Conservation (phyloP, 2,113 vertebrate genomes). For the Lasiurus cinereus region DNA sequence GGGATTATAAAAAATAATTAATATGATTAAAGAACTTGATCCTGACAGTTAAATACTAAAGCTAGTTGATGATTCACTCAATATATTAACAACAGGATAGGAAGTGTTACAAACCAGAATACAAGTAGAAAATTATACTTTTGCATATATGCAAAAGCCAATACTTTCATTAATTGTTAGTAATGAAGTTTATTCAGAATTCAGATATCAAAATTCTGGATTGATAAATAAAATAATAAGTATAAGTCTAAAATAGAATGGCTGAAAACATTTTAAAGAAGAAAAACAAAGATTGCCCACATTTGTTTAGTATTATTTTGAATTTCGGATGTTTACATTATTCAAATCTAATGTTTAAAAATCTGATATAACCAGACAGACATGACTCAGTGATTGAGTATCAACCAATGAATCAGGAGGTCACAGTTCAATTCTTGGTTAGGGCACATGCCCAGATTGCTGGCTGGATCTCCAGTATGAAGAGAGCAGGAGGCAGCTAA, state of each 20-base stretch:
- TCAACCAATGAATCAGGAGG: no score
- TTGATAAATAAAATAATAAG: neutral
- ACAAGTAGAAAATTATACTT: slow-evolving; percentile 32
- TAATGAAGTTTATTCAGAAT: neutral
- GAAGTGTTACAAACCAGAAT: slow-evolving; percentile 24
- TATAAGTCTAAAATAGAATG: neutral
- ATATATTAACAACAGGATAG: slow-evolving; percentile 16
- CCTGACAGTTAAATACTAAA: slow-evolving; percentile 74
- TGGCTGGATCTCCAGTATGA: no score
- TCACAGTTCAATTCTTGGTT: no score
- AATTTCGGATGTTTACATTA: neutral
- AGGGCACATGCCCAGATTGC: no score
- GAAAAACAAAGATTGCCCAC: neutral
- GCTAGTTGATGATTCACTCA: slow-evolving; percentile 48
- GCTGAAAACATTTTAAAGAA: neutral
- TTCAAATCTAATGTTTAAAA: slow-evolving; percentile 2
- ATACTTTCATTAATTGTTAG: neutral
- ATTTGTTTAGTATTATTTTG: neutral
- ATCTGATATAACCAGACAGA: neutral
- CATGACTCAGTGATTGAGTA: no score
- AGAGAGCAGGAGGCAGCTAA: no score
- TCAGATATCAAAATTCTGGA: neutral
- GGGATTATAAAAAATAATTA: slow-evolving; percentile 1
- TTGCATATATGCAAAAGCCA: neutral
- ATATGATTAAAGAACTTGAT: slow-evolving; percentile 13